Evolutionary conservation across 2,797 vertebrate species (phyloP).

Genomic region (Hippopotamyrus pictus): DNA sequence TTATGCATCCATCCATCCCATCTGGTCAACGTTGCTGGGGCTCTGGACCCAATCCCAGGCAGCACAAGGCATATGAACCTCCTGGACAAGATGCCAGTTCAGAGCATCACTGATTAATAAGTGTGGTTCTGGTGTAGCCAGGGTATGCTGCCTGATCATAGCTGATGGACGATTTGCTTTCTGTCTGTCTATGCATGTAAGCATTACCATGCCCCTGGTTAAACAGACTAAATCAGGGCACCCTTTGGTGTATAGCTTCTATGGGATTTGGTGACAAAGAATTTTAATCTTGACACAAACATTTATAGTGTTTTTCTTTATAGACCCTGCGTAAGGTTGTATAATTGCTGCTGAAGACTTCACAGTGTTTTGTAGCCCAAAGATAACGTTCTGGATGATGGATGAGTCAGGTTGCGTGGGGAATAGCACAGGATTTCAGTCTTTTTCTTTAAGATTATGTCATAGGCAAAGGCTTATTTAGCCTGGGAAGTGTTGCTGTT

Average conservation of each 20-base stretch:
- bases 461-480: constrained; percentile 1
- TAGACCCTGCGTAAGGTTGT: neutral
- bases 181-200: neutral
- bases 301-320: neutral
- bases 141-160: neutral
- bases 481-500: constrained; percentile 9
- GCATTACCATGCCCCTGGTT: neutral
- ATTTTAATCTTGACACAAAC: neutral
- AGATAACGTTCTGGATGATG: neutral
- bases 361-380: neutral
- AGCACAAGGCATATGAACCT: neutral
- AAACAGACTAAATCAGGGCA: neutral
- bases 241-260: neutral
- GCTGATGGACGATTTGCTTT: neutral
- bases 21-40: neutral
- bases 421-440: neutral
- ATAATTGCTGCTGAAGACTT: neutral
- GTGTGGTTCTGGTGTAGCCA: neutral
- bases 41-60: neutral
- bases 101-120: neutral
- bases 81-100: neutral
- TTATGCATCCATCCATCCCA: neutral
- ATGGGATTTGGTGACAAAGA: neutral
- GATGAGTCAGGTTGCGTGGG: neutral
- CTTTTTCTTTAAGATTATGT: neutral